These are phyloP conservation scores for Gouania willdenowi DNA, from an alignment of 2,797 vertebrate genomes.

Conservation along the genomic window DNA sequence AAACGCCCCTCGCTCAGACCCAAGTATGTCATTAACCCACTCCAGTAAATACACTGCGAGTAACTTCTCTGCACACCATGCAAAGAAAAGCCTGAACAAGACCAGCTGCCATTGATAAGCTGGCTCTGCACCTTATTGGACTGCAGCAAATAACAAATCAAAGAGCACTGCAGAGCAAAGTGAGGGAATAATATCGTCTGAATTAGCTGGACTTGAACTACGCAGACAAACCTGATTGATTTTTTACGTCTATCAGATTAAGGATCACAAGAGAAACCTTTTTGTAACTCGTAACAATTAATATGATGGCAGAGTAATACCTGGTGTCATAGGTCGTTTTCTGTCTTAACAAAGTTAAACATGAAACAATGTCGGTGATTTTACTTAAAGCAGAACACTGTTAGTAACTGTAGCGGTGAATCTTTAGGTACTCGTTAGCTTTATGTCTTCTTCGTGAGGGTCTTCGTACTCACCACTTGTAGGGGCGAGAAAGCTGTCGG, in stretches of 20 bases:
- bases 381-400: too few relatives aligned
- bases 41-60: not conserved
- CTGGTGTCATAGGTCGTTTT: too few relatives aligned
- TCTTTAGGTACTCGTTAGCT: not conserved
- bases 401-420: too few relatives aligned
- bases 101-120: slow-evolving; percentile 39
- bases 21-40: not conserved
- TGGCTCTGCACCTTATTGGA: slow-evolving; percentile 28
- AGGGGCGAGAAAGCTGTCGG: not conserved
- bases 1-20: not conserved
- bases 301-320: too few relatives aligned
- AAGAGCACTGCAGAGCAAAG: slow-evolving; percentile 56
- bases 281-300: too few relatives aligned
- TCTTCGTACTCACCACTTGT: slow-evolving; percentile 55
- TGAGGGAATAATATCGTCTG: slow-evolving; percentile 47
- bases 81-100: slow-evolving; percentile 17
- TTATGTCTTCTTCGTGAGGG: not conserved
- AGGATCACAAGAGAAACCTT: slow-evolving; percentile 13
- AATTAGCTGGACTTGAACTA: slow-evolving; percentile 45
- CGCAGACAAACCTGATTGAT: slow-evolving; percentile 40
- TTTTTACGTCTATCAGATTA: slow-evolving; percentile 38
- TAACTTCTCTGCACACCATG: slow-evolving; percentile 2
- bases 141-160: slow-evolving; percentile 63
- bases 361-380: too few relatives aligned
- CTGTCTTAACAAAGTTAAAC: too few relatives aligned